Evolutionary conservation across 2,113 vertebrate genomes (phyloP), one percentile per base, ranked within the genome.

Genomic region (Delphinus delphis): DNA sequence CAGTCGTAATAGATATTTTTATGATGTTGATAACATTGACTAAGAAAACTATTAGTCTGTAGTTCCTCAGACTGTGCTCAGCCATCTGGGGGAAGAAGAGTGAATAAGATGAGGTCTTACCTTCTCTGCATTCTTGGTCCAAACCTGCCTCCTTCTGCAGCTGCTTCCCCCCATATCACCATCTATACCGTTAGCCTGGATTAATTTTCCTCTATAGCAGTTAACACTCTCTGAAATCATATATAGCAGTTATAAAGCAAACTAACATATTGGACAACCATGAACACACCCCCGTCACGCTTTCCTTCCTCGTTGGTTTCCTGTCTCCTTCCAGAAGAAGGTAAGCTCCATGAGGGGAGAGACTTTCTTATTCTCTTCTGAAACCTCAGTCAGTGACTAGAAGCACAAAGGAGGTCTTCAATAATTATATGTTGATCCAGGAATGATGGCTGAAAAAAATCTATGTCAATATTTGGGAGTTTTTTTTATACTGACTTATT

Each of bases 251-350:
- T 38, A 71, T 58, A 44, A 84, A 63, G 41, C 79, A 41, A 68
- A 60, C 53, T 38, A 11, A 53, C 6, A 31, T 28, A 3, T 53
- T 4, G 4, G 38, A 23, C 9, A 58, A 25, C 14, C 17, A 5
- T 21, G 21, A 33, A 74, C 28, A 53, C 17, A 3, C 4, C 26
- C 6, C 6, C 2, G 0, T 2, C 5, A 10, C 8, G 8, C 11
- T 4, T 67, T 67, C 33, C 25, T 80, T 33, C 15, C 62, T 33
- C n/a, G 47, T 7, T 55, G 31, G 20, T n/a, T 80, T 47, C 65
- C 50, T 55, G 3, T 60, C 31, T 82, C 28, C 33, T 91, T 47
- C 31, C 8, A 11, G 67, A 33, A 92, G 38, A 38, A 28, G 13
- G n/a, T 12, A 4, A 86, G 11, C 13, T n/a, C 79, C 3, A 0